These are phyloP conservation scores for Myiopsitta monachus DNA, from an alignment of 2,113 vertebrate species.

Conservation along the genomic window DNA sequence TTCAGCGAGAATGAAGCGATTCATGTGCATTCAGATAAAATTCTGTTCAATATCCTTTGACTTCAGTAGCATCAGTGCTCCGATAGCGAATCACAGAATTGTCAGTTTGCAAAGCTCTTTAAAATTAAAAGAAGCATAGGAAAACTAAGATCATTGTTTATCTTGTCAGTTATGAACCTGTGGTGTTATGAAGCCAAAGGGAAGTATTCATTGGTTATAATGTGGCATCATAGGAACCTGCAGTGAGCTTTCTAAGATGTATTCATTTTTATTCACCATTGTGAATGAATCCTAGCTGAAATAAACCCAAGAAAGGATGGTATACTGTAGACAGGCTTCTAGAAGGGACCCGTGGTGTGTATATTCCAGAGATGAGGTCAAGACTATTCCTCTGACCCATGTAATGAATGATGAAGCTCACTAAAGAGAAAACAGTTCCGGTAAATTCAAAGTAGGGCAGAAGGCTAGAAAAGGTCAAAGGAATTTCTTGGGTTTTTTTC, in stretches of 20 bases:
- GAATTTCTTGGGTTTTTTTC: background rate
- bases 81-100: background rate
- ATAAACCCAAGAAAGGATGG: background rate
- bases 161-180: background rate
- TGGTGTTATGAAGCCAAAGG: background rate
- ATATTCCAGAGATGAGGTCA: background rate
- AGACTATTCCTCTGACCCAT: conserved; percentile 8
- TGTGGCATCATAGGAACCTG: background rate
- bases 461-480: conserved; percentile 15
- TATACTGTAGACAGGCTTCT: background rate
- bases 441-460: conserved; percentile 14
- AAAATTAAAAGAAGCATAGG: background rate
- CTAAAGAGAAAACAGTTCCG: conserved; percentile 54
- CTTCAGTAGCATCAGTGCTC: background rate
- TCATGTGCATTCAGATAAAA: background rate
- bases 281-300: background rate
- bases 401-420: conserved; percentile 33
- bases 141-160: background rate
- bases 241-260: background rate
- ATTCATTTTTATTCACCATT: background rate
- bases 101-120: background rate
- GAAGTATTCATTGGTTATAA: background rate
- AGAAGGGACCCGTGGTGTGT: background rate
- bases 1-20: background rate
- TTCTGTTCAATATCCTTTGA: background rate